Evolutionary conservation across 2,113 vertebrate species (phyloP).

Genomic region (Ellobius talpinus): DNA sequence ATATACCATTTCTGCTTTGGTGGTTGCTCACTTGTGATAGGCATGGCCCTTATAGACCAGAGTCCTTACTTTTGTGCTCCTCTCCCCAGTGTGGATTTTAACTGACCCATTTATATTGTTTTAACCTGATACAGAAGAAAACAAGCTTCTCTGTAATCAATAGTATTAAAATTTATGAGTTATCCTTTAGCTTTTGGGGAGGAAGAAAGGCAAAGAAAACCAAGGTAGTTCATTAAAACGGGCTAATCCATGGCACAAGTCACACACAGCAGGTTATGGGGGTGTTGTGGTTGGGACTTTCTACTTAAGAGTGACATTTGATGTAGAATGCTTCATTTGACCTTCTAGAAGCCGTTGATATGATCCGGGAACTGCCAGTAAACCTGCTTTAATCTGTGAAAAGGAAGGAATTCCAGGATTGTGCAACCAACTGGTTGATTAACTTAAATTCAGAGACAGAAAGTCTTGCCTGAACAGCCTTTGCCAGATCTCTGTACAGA

Average conservation of each 20-base stretch:
- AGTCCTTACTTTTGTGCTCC: not conserved
- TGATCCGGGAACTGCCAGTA: slow-evolving; percentile 44
- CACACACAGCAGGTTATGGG: not conserved
- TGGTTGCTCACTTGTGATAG: not conserved
- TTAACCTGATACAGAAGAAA: slow-evolving; percentile 26
- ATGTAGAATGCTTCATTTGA: slow-evolving; percentile 19
- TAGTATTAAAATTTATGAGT: slow-evolving; percentile 21
- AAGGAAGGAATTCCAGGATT: slow-evolving; percentile 51
- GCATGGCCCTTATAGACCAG: not conserved
- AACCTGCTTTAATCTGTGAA: slow-evolving; percentile 53
- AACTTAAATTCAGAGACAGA: slow-evolving; percentile 67
- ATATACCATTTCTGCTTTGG: not conserved
- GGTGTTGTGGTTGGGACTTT: not conserved
- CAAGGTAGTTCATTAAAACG: slow-evolving; percentile 43
- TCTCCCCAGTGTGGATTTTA: not conserved
- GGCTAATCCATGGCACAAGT: not conserved
- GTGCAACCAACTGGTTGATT: slow-evolving; percentile 62
- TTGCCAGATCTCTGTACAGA: slow-evolving; percentile 45
- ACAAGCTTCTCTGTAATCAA: not conserved
- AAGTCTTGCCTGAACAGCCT: slow-evolving; percentile 20
- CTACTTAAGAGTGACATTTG: not conserved
- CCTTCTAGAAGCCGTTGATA: slow-evolving; percentile 58
- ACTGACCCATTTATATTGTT: not conserved
- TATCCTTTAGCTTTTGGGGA: not conserved
- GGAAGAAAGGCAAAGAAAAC: not conserved